These are phyloP conservation scores for Aphelinus certus DNA, from an alignment of 1,140 invertebrate species.

Conservation along the genomic window DNA sequence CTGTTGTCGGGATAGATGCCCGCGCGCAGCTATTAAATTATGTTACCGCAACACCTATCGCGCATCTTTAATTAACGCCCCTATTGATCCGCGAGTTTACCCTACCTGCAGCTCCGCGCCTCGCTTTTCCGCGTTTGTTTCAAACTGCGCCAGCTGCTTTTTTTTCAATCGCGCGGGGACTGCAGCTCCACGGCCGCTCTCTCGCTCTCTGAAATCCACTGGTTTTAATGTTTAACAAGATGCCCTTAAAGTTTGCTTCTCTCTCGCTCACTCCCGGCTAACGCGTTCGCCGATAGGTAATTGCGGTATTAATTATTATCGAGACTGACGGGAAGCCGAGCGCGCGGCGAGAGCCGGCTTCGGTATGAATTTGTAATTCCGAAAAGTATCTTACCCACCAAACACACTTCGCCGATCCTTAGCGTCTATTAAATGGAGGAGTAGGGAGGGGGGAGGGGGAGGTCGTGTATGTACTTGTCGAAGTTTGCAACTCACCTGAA, in stretches of 20 bases:
- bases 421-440: constrained; percentile 13
- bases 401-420: constrained; percentile 25
- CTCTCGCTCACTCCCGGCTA: constrained; percentile 14
- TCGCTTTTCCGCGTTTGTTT: constrained; percentile 2
- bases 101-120: too few species aligned
- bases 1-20: constrained; percentile 2
- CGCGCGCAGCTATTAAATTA: constrained; percentile 17
- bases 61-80: constrained; percentile 30
- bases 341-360: constrained; percentile 9
- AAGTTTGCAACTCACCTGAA: constrained; percentile 47
- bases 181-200: not conserved
- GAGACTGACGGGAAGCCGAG: constrained; percentile 9
- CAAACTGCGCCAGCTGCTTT: not conserved
- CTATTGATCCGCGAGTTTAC: constrained; percentile 9
- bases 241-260: constrained; percentile 44
- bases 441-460: not conserved
- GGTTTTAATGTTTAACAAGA: constrained; percentile 43
- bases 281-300: constrained; percentile 51
- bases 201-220: constrained; percentile 40
- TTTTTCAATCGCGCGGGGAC: constrained; percentile 7
- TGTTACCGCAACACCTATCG: constrained; percentile 21
- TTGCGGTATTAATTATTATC: constrained; percentile 58
- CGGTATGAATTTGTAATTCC: constrained; percentile 30
- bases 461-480: not conserved
- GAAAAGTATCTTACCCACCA: constrained; percentile 41